phyloP scores from a whole-genome alignment of 2,113 vertebrate species.

The Zapornia atra region DNA sequence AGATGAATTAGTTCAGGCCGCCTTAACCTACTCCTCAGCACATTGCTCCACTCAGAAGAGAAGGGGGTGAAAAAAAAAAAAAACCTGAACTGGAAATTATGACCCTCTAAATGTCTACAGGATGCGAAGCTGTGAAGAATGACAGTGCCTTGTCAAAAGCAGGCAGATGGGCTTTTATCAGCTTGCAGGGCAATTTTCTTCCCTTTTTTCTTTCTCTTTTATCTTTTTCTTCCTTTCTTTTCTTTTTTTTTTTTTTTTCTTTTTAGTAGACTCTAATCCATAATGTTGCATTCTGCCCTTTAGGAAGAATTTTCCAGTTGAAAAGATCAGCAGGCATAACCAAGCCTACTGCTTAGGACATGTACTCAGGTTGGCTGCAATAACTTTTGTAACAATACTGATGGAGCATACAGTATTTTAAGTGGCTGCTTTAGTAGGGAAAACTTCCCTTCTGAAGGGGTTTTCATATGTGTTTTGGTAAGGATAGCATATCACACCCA shows the following conservation, averaged over 20 bases:
- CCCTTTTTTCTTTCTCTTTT: neutral
- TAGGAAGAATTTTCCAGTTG: conserved; percentile 71
- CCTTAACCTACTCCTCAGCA: conserved; percentile 73
- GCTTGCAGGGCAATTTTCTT: conserved; percentile 71
- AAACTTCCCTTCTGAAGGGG: neutral
- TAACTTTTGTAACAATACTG: conserved; percentile 25
- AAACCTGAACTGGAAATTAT: conserved; percentile 75
- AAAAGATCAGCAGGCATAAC: conserved; percentile 59
- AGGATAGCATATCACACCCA: neutral
- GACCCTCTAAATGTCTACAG: conserved; percentile 77
- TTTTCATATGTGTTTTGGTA: neutral
- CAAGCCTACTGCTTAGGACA: conserved; percentile 8
- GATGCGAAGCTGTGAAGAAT: conserved; percentile 74
- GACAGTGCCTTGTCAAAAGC: conserved; percentile 71
- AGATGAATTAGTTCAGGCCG: conserved; percentile 81
- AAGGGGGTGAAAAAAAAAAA: conserved; percentile 60
- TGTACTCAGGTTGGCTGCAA: neutral
- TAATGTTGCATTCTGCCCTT: conserved; percentile 68
- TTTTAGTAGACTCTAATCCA: conserved; percentile 47
- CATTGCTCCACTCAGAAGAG: conserved; percentile 48
- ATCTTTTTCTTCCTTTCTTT: neutral
- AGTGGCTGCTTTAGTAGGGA: neutral
- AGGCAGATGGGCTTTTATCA: conserved; percentile 77
- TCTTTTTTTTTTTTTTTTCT: neutral
- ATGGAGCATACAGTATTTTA: neutral